Base-by-base conservation (phyloP, 2,113 vertebrate species). In the Elachura formosa region DNA sequence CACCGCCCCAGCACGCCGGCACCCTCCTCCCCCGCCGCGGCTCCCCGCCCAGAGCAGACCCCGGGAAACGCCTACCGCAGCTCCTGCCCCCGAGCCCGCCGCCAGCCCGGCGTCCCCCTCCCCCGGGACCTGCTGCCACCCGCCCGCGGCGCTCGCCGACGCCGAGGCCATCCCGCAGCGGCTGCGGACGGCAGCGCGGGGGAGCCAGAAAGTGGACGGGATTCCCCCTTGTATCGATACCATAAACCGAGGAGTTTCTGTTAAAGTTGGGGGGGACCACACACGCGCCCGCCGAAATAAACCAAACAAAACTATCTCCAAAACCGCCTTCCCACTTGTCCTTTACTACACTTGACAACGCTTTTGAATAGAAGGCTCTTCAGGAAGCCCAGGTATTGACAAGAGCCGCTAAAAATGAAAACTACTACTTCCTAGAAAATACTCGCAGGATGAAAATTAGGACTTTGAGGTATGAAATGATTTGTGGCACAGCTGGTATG, bases 401-500 rank as follows among this genome's bases (percentile, higher is more conserved):
- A 36, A n/a, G 51, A 68, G 34, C 3, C 18, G 22, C 43, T 87
- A 43, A 62, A 61, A 71, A 72, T 24, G 18, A 55, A 76, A 94
- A 88, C 31, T 9, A 15, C 33, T 10, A 36, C 64, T 82, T 64
- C 56, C 3, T 2, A 34, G 55, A 89, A 77, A 84, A 38, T 29
- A 79, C 29, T 87, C 5, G 11, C 45, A 24, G 63, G 67, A 61
- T 45, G 80, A 84, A 87, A 95, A 92, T 66, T 61, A 66, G 41
- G 54, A 54, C 29, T 88, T 69, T 68, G 81, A 87, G 58, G 79
- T 76, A 92, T 20, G 54, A 81, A 94, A 75, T 52, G 28, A n/a
- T 92, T 93, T 90, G 87, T 77, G 93, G 92, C 89, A 82, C 89
- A 91, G 95, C 97, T 89, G 93, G 94, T 95, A 87, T 75, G 79